phyloP scores from a whole-genome alignment of 2,888 invertebrate species.

The Leptinotarsa peninsularis region DNA sequence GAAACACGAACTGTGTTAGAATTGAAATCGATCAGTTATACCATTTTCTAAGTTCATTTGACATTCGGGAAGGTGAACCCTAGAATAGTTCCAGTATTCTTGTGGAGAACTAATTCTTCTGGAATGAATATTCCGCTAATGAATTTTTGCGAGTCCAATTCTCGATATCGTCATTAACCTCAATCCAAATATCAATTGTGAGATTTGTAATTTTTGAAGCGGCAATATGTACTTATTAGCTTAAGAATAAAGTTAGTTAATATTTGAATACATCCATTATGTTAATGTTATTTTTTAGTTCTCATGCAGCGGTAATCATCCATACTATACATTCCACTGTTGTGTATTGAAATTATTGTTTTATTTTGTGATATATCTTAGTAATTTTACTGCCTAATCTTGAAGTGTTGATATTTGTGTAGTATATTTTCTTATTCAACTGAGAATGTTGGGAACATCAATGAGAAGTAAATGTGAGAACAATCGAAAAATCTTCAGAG shows the following conservation, averaged over 20 bases:
- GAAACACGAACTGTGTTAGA: conserved; percentile 34
- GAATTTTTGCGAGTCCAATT: too few species aligned
- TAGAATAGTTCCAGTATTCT: too few species aligned
- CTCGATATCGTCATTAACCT: background rate
- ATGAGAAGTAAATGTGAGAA: too few species aligned
- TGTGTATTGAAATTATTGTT: background rate
- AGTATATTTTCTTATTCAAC: too few species aligned
- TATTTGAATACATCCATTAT: too few species aligned
- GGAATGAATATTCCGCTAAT: too few species aligned
- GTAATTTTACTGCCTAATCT: background rate
- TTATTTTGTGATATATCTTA: conserved; percentile 7
- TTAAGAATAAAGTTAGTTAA: background rate
- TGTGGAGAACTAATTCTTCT: too few species aligned
- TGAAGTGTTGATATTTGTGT: too few species aligned
- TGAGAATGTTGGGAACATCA: too few species aligned
- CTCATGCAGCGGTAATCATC: background rate
- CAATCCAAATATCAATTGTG: background rate
- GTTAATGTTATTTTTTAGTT: too few species aligned
- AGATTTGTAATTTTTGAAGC: background rate
- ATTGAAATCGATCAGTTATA: conserved; percentile 4
- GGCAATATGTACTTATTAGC: background rate
- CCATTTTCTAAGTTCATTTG: background rate
- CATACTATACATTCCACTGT: conserved; percentile 13
- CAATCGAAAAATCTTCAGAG: too few species aligned
- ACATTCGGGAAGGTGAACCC: background rate